Evolutionary conservation across 2,888 invertebrate species (phyloP).

Genomic region (Erannis defoliaria): DNA sequence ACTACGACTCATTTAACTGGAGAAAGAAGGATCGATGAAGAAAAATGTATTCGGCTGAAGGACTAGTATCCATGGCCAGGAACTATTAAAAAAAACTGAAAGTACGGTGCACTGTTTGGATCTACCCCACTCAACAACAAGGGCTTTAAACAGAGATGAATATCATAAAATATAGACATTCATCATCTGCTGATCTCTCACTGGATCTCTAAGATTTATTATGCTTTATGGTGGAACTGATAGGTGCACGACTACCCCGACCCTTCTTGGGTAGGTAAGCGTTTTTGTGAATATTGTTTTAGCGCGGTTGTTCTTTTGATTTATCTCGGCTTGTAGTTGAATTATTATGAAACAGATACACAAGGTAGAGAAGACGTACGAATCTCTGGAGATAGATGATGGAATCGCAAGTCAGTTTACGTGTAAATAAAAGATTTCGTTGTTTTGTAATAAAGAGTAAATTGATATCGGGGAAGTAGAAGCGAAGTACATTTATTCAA

Average conservation of each 20-base stretch:
- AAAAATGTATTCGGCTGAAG: too few relatives aligned
- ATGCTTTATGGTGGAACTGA: constrained; percentile 49
- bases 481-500: background rate
- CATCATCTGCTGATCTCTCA: constrained; percentile 77
- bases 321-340: constrained; percentile 33
- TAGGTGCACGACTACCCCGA: constrained; percentile 32
- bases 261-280: constrained; percentile 38
- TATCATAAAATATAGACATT: constrained; percentile 73
- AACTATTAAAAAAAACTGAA: background rate
- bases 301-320: constrained; percentile 38
- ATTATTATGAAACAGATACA: constrained; percentile 20
- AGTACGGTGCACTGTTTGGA: background rate
- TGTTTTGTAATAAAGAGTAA: background rate
- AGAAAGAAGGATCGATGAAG: too few relatives aligned
- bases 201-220: constrained; percentile 78
- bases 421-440: background rate
- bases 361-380: background rate
- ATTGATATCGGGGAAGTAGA: background rate
- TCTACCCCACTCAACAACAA: constrained; percentile 6
- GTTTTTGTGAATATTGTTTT: constrained; percentile 44
- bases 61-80: too few relatives aligned
- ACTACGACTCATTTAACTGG: too few relatives aligned
- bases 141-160: constrained; percentile 52
- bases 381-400: background rate
- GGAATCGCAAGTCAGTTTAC: background rate